Percentiles rank a stretch among this genome's conserved stretches.
phyloP scores from a whole-genome alignment of 2,797 vertebrate genomes.

The Kryptolebias ocellatus region DNA sequence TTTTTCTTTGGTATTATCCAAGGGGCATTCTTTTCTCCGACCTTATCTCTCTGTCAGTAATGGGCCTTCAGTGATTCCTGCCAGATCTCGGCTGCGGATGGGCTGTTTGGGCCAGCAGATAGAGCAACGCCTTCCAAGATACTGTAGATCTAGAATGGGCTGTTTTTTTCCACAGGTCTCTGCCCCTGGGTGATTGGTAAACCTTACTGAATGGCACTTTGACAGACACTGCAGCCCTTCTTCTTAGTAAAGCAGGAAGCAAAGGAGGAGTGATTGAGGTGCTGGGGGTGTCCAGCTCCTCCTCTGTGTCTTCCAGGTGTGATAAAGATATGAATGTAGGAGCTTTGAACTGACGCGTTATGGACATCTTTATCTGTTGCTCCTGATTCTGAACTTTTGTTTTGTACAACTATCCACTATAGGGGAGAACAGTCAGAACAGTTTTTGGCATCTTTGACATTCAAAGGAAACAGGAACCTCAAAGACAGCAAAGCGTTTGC shows the following conservation, averaged over 20 bases:
- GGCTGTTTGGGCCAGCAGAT: slow-evolving; percentile 62
- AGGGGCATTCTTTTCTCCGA: slow-evolving; percentile 62
- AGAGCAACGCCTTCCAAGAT: slow-evolving; percentile 58
- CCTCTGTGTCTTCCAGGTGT: slow-evolving; percentile 32
- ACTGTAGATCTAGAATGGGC: slow-evolving; percentile 48
- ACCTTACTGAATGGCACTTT: slow-evolving; percentile 67
- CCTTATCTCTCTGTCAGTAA: slow-evolving; percentile 77
- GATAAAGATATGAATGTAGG: slow-evolving; percentile 41
- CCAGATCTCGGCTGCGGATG: slow-evolving; percentile 64
- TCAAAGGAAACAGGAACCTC: slow-evolving; percentile 40
- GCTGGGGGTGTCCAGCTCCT: slow-evolving; percentile 47
- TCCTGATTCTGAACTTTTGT: slow-evolving; percentile 44
- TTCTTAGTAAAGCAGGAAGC: slow-evolving; percentile 23
- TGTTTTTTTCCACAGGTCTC: slow-evolving; percentile 57
- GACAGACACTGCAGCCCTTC: slow-evolving; percentile 47
- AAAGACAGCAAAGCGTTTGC: slow-evolving; percentile 29
- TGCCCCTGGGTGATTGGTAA: slow-evolving; percentile 58
- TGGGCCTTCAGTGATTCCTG: slow-evolving; percentile 72
- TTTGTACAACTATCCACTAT: slow-evolving; percentile 37
- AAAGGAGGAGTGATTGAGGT: slow-evolving; percentile 23
- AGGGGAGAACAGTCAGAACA: slow-evolving; percentile 36
- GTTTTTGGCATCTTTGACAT: slow-evolving; percentile 35
- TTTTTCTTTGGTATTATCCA: slow-evolving; percentile 67
- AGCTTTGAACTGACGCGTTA: slow-evolving; percentile 53
- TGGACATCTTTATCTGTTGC: slow-evolving; percentile 48